These are phyloP conservation scores for Neopelma chrysocephalum DNA, from an alignment of 2,797 vertebrate genomes.

Conservation along the genomic window DNA sequence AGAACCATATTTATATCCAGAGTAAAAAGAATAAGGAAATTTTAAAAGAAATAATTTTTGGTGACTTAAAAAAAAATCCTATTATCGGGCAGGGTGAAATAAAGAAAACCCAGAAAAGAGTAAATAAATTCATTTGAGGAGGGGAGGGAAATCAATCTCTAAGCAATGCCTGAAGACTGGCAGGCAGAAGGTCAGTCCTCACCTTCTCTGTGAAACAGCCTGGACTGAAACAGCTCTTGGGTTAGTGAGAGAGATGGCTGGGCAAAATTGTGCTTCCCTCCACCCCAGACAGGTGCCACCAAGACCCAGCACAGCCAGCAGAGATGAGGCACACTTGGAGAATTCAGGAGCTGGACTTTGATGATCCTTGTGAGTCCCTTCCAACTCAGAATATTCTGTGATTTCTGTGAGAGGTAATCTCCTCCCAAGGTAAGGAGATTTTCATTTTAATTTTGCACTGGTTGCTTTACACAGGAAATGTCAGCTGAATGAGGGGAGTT, in stretches of 20 bases:
- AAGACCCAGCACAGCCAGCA: not conserved
- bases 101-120: not conserved
- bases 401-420: not conserved
- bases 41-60: not conserved
- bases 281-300: not conserved
- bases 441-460: constrained; percentile 19
- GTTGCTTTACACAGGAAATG: constrained; percentile 54
- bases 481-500: constrained; percentile 4
- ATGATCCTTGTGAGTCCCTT: not conserved
- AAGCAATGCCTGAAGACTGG: not conserved
- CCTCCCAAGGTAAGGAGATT: not conserved
- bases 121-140: not conserved
- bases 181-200: not conserved
- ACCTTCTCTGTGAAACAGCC: not conserved
- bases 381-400: not conserved
- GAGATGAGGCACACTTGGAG: not conserved
- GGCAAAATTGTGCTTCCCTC: not conserved
- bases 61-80: not conserved
- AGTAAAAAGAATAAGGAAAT: not conserved
- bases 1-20: not conserved
- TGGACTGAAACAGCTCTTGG: not conserved
- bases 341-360: not conserved
- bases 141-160: not conserved
- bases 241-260: not conserved
- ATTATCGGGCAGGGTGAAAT: not conserved